Percentiles rank a stretch among this genome's conserved stretches.
These are phyloP conservation scores for Cryptoprocta ferox DNA, from an alignment of 2,797 vertebrate species.

Conservation along the genomic window DNA sequence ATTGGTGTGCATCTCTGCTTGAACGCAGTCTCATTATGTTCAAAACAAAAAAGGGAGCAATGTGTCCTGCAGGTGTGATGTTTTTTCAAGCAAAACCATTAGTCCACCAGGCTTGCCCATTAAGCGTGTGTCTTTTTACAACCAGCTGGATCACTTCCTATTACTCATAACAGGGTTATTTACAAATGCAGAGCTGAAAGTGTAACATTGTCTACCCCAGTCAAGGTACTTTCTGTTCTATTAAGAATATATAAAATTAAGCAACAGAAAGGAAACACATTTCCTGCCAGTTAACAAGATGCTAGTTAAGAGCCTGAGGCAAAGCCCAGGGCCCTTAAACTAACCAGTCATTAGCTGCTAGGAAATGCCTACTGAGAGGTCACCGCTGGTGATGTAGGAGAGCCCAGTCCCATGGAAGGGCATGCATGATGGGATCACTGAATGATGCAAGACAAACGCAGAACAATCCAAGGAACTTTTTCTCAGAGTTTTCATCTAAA, in stretches of 20 bases:
- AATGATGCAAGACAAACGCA: neutral
- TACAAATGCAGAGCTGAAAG: conserved; percentile 78
- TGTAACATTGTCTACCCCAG: conserved; percentile 74
- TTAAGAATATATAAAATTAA: conserved; percentile 77
- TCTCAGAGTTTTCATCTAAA: neutral
- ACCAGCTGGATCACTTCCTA: conserved; percentile 76
- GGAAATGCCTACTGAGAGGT: conserved; percentile 59
- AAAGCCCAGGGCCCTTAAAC: conserved; percentile 73
- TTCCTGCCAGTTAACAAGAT: conserved; percentile 82
- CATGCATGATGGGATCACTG: neutral
- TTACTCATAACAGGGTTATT: conserved; percentile 80
- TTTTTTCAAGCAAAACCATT: conserved; percentile 69
- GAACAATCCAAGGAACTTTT: neutral
- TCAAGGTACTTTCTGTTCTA: conserved; percentile 73
- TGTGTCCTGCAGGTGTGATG: conserved; percentile 73
- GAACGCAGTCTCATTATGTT: conserved; percentile 69
- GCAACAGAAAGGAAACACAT: conserved; percentile 78
- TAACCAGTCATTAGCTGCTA: conserved; percentile 65
- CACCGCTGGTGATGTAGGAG: neutral
- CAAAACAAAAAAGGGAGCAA: conserved; percentile 66
- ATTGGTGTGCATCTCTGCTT: conserved; percentile 56
- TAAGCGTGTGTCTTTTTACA: conserved; percentile 76
- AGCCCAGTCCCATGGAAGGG: neutral
- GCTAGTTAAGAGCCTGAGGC: conserved; percentile 59
- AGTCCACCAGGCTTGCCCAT: conserved; percentile 74